Evolutionary conservation across 92 coral and sea anemone genomes (phyloP).

Genomic region (Zoanthus gigantus): DNA sequence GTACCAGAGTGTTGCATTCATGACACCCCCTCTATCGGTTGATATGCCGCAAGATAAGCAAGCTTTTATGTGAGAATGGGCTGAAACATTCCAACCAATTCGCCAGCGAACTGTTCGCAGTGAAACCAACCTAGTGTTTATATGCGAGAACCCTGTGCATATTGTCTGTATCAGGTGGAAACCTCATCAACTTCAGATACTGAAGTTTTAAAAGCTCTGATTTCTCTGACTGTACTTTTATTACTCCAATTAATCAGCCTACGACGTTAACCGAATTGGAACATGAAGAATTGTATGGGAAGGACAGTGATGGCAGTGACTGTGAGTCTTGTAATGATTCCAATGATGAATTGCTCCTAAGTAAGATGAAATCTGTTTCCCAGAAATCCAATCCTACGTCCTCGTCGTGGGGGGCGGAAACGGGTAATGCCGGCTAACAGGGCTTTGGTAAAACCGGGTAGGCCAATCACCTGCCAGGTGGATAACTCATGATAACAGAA

Average conservation of each 20-base stretch:
- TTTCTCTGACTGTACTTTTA: too few species aligned
- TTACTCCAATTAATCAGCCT: background rate
- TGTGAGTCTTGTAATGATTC: slow-evolving; percentile 3
- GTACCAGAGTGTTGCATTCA: too few species aligned
- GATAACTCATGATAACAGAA: background rate
- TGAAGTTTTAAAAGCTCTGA: too few species aligned
- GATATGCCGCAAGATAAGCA: too few species aligned
- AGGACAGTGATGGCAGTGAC: slow-evolving; percentile 7
- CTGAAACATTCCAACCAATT: too few species aligned
- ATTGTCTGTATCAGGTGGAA: background rate
- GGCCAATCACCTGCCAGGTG: slow-evolving; percentile 2
- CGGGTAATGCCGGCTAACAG: background rate
- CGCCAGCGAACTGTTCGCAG: too few species aligned
- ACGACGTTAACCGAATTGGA: slow-evolving; percentile 1
- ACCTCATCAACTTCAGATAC: too few species aligned
- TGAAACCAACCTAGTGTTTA: background rate
- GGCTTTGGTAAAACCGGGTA: background rate
- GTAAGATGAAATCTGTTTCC: too few species aligned
- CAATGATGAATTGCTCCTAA: background rate
- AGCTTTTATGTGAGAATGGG: too few species aligned
- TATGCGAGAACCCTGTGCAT: slow-evolving; percentile 3
- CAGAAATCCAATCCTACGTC: too few species aligned
- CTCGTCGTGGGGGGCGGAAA: slow-evolving; percentile 1
- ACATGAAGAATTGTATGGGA: background rate
- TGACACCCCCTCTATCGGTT: too few species aligned